phyloP scores from a whole-genome alignment of 2,797 vertebrate species.

The Perodicticus potto region DNA sequence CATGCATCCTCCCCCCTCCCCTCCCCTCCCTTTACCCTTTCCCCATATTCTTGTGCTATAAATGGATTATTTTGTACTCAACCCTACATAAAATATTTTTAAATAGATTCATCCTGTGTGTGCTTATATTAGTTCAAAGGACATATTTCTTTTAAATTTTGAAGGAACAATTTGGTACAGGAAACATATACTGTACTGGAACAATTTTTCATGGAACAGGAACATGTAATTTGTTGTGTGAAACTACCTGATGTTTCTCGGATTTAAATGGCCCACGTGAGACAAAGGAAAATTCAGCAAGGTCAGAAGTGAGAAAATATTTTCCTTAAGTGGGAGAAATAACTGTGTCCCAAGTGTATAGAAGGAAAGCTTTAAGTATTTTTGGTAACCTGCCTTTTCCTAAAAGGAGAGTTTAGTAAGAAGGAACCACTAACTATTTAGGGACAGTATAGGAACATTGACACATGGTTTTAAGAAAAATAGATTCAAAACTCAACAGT shows the following conservation, averaged over 20 bases:
- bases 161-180: background rate
- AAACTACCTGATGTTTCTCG: slow-evolving; percentile 23
- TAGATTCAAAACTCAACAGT: background rate
- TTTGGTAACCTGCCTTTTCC: slow-evolving; percentile 24
- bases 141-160: slow-evolving; percentile 51
- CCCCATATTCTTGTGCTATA: too few species aligned
- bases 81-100: background rate
- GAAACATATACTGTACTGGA: slow-evolving; percentile 14
- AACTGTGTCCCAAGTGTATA: background rate
- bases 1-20: too few species aligned
- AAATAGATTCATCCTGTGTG: background rate
- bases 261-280: background rate
- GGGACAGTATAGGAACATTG: background rate
- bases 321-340: slow-evolving; percentile 41
- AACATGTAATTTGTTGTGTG: background rate
- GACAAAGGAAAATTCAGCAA: slow-evolving; percentile 23
- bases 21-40: too few species aligned
- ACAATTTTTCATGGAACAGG: slow-evolving; percentile 42
- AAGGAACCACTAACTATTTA: background rate
- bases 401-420: background rate
- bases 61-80: too few species aligned
- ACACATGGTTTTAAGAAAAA: background rate
- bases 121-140: slow-evolving; percentile 15
- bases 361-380: slow-evolving; percentile 19
- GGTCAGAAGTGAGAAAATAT: slow-evolving; percentile 27